A percentile compares a stretch with the other conserved stretches of the same genome.
Evolutionary conservation across 1,140 invertebrate genomes (phyloP).

Genomic region (Conus betulinus): DNA sequence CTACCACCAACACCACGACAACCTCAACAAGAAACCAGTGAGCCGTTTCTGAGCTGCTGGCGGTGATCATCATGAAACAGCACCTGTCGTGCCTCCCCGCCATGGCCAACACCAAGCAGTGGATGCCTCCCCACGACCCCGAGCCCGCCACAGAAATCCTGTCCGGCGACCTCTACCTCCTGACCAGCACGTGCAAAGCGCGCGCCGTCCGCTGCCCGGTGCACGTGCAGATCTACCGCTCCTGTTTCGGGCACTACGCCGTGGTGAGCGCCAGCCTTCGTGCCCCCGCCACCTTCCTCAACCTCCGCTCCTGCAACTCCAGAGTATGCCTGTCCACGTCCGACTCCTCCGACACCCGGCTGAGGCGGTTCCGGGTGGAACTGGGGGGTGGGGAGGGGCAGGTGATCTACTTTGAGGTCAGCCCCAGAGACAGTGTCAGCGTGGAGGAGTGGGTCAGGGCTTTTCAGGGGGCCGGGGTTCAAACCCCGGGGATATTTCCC

Average conservation of each 20-base stretch:
- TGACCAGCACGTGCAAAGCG: slow-evolving; percentile 18
- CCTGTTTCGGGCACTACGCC: slow-evolving; percentile 35
- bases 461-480: slow-evolving; percentile 13
- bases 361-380: slow-evolving; percentile 24
- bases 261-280: slow-evolving; percentile 29
- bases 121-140: slow-evolving; percentile 16
- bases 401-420: slow-evolving; percentile 36
- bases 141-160: slow-evolving; percentile 19
- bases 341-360: not conserved
- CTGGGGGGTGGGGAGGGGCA: slow-evolving; percentile 31
- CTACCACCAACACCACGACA: too few species aligned
- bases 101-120: slow-evolving; percentile 22
- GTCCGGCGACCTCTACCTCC: slow-evolving; percentile 34
- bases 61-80: not conserved
- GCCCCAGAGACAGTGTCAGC: not conserved
- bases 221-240: slow-evolving; percentile 34
- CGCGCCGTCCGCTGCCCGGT: slow-evolving; percentile 27
- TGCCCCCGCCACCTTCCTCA: slow-evolving; percentile 34
- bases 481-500: slow-evolving; percentile 14
- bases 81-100: not conserved
- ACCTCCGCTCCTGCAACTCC: slow-evolving; percentile 31
- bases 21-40: too few species aligned
- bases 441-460: slow-evolving; percentile 28
- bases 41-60: not conserved
- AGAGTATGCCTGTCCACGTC: not conserved